Conservation (phyloP, 2,797 vertebrate genomes). For the Parauchenoglanis ngamensis region DNA sequence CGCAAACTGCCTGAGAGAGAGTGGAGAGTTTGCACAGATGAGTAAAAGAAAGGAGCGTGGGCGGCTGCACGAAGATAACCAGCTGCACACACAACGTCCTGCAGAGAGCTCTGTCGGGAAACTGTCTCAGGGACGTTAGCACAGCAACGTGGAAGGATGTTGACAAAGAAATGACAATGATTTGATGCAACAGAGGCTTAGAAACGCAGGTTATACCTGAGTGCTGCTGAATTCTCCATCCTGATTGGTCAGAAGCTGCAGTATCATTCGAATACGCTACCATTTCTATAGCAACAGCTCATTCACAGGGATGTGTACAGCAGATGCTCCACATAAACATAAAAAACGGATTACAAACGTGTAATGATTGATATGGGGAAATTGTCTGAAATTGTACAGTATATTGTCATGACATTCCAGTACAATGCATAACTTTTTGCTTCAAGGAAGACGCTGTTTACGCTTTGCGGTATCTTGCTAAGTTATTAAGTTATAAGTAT, state of each 20-base stretch:
- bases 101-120: constrained; percentile 1
- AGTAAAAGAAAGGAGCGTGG: constrained; percentile 8
- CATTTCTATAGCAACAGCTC: background rate
- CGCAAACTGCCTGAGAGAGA: constrained; percentile 10
- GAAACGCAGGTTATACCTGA: background rate
- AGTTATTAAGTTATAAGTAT: background rate
- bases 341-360: background rate
- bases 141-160: background rate
- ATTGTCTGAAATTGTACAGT: background rate
- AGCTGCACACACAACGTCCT: constrained; percentile 24
- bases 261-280: background rate
- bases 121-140: background rate
- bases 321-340: background rate
- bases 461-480: background rate
- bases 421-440: background rate
- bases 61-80: constrained; percentile 1
- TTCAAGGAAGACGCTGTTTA: background rate
- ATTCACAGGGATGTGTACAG: background rate
- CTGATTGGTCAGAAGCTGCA: background rate
- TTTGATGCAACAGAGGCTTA: background rate
- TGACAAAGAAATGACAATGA: background rate
- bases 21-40: constrained; percentile 8
- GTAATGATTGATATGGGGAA: background rate
- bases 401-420: background rate
- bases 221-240: background rate